Base-by-base conservation (phyloP, 2,113 vertebrate species). In the Otolemur garnettii region DNA sequence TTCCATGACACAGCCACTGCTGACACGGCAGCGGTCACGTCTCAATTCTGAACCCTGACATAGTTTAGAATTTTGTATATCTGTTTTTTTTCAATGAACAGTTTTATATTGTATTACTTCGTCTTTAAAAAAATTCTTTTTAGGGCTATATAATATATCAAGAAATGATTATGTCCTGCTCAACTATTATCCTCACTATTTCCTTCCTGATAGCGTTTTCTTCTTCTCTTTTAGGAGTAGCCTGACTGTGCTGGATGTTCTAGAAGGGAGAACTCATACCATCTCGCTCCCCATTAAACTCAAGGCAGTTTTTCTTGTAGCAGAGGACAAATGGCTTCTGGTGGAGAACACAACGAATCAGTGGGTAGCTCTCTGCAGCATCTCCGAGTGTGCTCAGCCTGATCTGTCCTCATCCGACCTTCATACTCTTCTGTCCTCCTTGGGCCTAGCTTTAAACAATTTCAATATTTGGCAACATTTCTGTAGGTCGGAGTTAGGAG, bases 301-400 rank as follows among this genome's bases (percentile, higher is more conserved):
- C 92, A 98, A 98, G 85, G 98, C 98, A 0, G 99, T 99, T 60
- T 99, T 99, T 94, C 98, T 99, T 17, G 99, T 98, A 57, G 99
- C 99, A 26, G 99, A 99, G 97, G 99, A 99, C 96, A 99, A 98
- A 24, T 99, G 99, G 99, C 99, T 99, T 38, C 98, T 99, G 93
- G 90, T 99, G 95, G 99, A 99, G 97, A 99, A 96, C 87, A 97
- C 98, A 97, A 99, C 99, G 74, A 98, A 99, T 97, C 99, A 98
- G 99, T 99, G 96, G 62, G 98, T 98, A 83, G 66, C 72, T 26
- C 78, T 68, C 0, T 68, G 1, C 12, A 0, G 2, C 59, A 0
- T 90, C 50, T 68, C 24, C 57, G 7, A 12, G 28, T 66, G 55
- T 33, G 75, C 55, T 42, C 77, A 30, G 0, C 50, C 22, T 96